phyloP scores from a whole-genome alignment of 1,140 invertebrate species.

The Pygmarrhopalites habei region DNA sequence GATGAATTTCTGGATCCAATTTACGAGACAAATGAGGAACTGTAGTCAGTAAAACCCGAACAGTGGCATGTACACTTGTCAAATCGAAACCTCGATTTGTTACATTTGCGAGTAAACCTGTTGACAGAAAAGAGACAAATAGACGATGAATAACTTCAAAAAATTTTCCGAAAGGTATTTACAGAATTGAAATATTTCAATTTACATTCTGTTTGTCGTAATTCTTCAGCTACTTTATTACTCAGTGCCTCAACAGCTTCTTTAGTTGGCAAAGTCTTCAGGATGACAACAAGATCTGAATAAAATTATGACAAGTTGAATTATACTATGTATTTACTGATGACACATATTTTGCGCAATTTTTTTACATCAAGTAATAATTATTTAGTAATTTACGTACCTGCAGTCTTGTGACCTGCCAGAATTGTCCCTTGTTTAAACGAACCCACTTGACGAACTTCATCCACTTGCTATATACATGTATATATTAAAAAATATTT shows the following conservation, averaged over 20 bases:
- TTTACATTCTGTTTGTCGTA: slow-evolving; percentile 45
- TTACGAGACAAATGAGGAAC: slow-evolving; percentile 87
- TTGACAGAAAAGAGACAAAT: background rate
- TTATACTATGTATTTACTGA: too few relatives aligned
- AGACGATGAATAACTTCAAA: background rate
- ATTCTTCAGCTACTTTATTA: slow-evolving; percentile 76
- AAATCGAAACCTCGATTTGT: slow-evolving; percentile 37
- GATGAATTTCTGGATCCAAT: slow-evolving; percentile 82
- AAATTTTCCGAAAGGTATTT: background rate
- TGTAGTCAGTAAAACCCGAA: slow-evolving; percentile 84
- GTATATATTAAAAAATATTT: slow-evolving; percentile 16
- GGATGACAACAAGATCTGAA: slow-evolving; percentile 93
- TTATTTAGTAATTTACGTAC: too few relatives aligned
- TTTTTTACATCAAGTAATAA: too few relatives aligned
- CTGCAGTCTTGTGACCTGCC: slow-evolving; percentile 85
- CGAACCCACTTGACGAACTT: slow-evolving; percentile 90
- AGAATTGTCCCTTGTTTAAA: slow-evolving; percentile 98
- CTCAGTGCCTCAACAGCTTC: slow-evolving; percentile 87
- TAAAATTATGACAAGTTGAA: too few relatives aligned
- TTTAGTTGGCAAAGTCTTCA: slow-evolving; percentile 95
- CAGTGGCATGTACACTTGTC: slow-evolving; percentile 60
- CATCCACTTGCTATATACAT: slow-evolving; percentile 64
- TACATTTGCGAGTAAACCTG: slow-evolving; percentile 30
- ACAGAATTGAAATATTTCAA: too few relatives aligned
- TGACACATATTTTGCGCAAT: too few relatives aligned